Base-by-base conservation (phyloP, 2,797 vertebrate genomes). In the Accipiter fasciatus region DNA sequence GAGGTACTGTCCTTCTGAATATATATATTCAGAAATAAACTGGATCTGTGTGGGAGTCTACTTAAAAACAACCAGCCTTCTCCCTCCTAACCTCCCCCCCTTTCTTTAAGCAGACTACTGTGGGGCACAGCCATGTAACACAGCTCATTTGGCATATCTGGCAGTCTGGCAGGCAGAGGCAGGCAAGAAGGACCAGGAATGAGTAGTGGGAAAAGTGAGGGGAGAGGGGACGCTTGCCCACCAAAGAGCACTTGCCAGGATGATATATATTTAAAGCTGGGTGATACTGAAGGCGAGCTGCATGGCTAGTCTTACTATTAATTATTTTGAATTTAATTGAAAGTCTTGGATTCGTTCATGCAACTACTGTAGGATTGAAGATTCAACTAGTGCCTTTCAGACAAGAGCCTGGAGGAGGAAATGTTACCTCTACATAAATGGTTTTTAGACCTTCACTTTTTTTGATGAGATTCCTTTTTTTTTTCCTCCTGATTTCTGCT, bases 101-200 rank as follows among this genome's bases (percentile, higher is more conserved):
- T 49, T 17, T 1, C 8, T 64, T 35, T 49, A 54, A 67, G 37
- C n/a, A 54, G 75, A 15, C 15, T 86, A 25, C 83, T 90, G 65
- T 86, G 54, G 33, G 72, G 29, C 57, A 54, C n/a, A 69, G 81
- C 58, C 0, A 0, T 46, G 19, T 72, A 58, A 24, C 0, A 1
- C 79, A 64, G 64, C 29, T 93, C 42, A 9, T 75, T 67, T 77
- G 83, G 26, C 8, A 3, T 52, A 33, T 35, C 22, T 25, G 42
- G 70, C 54, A 62, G 35, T 35, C 22, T 25, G 42, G 70, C 54
- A 62, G 54, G 76, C 55, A 88, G 29, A 64, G 35, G 35, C 2
- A 8, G 77, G 49, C 42, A 42, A n/a, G 39, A 67, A 84, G 31
- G 46, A 67, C 39, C 33, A 46, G 66, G 73, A 81, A 55, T 58